A percentile compares a stretch with the other conserved stretches of the same genome.
Conservation (phyloP, 2,113 vertebrate species). For the Orycteropus afer region DNA sequence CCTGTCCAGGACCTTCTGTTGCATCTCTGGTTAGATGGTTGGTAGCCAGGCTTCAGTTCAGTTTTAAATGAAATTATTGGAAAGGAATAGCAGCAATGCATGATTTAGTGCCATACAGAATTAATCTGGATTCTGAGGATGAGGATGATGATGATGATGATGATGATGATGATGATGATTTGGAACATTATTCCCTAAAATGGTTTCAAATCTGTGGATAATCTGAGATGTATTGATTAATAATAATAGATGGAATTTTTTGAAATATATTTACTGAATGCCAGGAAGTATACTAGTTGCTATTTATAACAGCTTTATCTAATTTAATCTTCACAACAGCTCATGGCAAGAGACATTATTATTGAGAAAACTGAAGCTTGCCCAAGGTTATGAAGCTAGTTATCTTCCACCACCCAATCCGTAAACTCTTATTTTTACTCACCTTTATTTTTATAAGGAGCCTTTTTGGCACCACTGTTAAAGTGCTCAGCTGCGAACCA, state of each 20-base stretch:
- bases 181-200: constrained; percentile 19
- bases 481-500: too few relatives aligned
- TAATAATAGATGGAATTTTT: not conserved
- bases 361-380: not conserved
- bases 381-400: not conserved
- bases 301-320: not conserved
- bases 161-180: too few relatives aligned
- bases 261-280: not conserved
- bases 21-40: not conserved
- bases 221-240: not conserved
- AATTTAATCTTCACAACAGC: not conserved
- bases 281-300: not conserved
- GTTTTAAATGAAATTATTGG: constrained; percentile 50
- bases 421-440: not conserved
- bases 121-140: not conserved
- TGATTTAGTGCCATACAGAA: not conserved
- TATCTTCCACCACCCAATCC: not conserved
- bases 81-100: not conserved
- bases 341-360: not conserved
- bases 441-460: not conserved
- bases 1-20: not conserved
- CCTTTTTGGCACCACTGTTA: not conserved
- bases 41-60: not conserved
- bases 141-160: too few relatives aligned
- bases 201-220: not conserved